Evolutionary conservation across 2,888 invertebrate species (phyloP).

Genomic region (Netelia melanura): DNA sequence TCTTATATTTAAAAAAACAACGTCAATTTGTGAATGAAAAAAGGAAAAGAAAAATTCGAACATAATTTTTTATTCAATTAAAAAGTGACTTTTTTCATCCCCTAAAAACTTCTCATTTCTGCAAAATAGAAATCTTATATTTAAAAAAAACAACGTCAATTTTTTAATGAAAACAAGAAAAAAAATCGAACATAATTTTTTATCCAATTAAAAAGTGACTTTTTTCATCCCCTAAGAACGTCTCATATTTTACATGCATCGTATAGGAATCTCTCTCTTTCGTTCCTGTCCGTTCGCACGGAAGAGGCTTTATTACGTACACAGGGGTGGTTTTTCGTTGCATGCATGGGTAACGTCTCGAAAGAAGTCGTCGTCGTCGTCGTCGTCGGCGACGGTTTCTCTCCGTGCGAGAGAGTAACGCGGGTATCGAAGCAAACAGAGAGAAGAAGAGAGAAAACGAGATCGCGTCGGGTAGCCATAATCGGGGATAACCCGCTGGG

Average conservation of each 20-base stretch:
- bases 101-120: too few species aligned
- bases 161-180: not conserved
- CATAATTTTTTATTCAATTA: too few species aligned
- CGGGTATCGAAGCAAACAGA: conserved; percentile 2
- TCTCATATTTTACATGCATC: conserved; percentile 46
- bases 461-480: conserved; percentile 19
- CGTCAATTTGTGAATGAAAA: too few species aligned
- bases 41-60: too few species aligned
- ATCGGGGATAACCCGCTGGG: conserved; percentile 58
- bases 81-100: too few species aligned
- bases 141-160: not conserved
- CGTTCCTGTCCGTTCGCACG: conserved; percentile 68
- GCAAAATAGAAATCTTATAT: not conserved
- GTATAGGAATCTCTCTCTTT: conserved; percentile 27
- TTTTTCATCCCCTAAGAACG: not conserved
- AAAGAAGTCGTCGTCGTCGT: conserved; percentile 46
- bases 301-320: conserved; percentile 63
- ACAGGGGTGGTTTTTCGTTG: conserved; percentile 30
- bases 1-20: not conserved
- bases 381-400: conserved; percentile 56
- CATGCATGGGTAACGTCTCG: conserved; percentile 29
- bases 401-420: conserved; percentile 33
- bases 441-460: conserved; percentile 11
- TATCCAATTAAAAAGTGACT: conserved; percentile 40
- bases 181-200: conserved; percentile 1